Evolutionary conservation across 1,140 invertebrate genomes (phyloP), one percentile per base, ranked within the genome.

Genomic region (Watersipora subatra): DNA sequence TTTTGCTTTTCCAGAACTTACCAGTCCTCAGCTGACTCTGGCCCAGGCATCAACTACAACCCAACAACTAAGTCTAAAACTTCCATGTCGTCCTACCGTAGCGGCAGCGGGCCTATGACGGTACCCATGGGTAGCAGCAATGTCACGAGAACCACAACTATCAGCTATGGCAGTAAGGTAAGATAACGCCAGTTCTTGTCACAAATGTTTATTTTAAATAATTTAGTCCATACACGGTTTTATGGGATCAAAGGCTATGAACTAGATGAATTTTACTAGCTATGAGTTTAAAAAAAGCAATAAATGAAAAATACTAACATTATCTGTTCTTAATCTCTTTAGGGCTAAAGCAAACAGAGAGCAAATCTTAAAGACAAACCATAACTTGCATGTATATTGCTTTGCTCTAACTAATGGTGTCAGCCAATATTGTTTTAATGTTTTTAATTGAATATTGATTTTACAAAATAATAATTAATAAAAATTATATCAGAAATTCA

Each of bases 101-200:
- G 7, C n/a, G 34, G 34, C 7, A n/a, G 34, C n/a, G 34, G 34
- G 34, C n/a, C n/a, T n/a, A 46, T 46, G 34, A n/a, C n/a, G n/a
- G n/a, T 46, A 46, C 34, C 34, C 34, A 46, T 46, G 34, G 22
- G 22, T 28, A 28, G 58, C 58, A 28, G 58, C 58, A 28, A 24
- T 28, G 27, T 28, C 58, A 59, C 22, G 7, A 24, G 58, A 24
- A 59, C 58, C 22, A 28, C 27, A 7, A 25, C 58, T 28, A 59
- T 59, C 58, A 12, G 7, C 7, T 59, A 59, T 59, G 58, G 58
- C 58, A 59, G 58, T 28, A 59, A 59, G 58, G 58, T 28, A 46
- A 46, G 34, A 46, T 46, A 7, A 12, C 7, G 7, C n/a, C 7
- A 12, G 34, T 7, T 12, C 7, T 46, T 12, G 34, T 7, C 34